Evolutionary conservation across 2,113 vertebrate genomes (phyloP).

Genomic region (Zeus faber): DNA sequence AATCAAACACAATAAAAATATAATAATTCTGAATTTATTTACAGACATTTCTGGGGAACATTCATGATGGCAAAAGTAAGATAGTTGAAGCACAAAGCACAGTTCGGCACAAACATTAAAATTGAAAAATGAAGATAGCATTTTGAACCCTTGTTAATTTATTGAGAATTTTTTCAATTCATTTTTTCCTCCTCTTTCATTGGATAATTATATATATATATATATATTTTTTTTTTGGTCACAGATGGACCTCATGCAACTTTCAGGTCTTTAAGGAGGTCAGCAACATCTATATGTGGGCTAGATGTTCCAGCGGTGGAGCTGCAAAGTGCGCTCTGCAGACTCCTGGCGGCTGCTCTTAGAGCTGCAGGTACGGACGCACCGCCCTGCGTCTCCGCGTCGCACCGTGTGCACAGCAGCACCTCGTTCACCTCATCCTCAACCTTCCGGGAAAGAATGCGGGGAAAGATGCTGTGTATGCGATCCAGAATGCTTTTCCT

Average conservation of each 20-base stretch:
- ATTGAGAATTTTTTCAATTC: too few species aligned
- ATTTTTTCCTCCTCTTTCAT: too few species aligned
- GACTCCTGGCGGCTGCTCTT: constrained; percentile 66
- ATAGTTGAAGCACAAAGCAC: too few species aligned
- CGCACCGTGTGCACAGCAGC: constrained; percentile 43
- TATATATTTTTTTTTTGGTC: background rate
- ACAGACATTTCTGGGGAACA: too few species aligned
- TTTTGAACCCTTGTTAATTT: too few species aligned
- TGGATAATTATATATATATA: too few species aligned
- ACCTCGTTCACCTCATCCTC: constrained; percentile 90
- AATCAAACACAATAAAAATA: too few species aligned
- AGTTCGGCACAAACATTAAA: too few species aligned
- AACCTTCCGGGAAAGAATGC: constrained; percentile 78
- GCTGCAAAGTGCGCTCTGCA: constrained; percentile 77
- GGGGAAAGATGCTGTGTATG: constrained; percentile 77
- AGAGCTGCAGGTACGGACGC: constrained; percentile 33
- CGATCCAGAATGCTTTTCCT: constrained; percentile 79
- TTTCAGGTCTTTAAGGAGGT: constrained; percentile 81
- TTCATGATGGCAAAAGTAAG: too few species aligned
- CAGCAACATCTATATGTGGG: constrained; percentile 75
- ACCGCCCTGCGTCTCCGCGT: constrained; percentile 11
- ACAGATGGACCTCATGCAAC: constrained; percentile 70
- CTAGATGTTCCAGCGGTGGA: constrained; percentile 56
- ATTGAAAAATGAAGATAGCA: too few species aligned
- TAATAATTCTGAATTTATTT: too few species aligned